Evolutionary conservation across 2,797 vertebrate genomes (phyloP).

Genomic region (Rousettus madagascariensis): DNA sequence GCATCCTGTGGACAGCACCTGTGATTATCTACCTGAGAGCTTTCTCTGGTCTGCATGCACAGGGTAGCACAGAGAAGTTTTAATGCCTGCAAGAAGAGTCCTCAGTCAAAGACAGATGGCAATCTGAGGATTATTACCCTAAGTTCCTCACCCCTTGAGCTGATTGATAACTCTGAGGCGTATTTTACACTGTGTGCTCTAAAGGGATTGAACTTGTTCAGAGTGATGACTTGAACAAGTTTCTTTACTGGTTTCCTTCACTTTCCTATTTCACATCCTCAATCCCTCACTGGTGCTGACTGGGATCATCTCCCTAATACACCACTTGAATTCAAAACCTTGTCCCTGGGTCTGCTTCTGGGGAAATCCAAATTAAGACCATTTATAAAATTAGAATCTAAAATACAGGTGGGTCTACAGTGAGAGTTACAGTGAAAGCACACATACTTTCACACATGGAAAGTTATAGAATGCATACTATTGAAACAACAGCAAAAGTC

Average conservation of each 20-base stretch:
- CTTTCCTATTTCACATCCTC: neutral
- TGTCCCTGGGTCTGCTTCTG: neutral
- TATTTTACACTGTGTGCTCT: neutral
- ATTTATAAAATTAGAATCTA: neutral
- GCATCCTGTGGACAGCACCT: neutral
- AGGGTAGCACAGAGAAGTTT: neutral
- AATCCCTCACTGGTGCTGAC: neutral
- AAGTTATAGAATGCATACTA: neutral
- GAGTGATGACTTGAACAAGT: neutral
- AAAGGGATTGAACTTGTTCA: neutral
- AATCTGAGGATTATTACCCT: neutral
- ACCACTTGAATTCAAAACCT: neutral
- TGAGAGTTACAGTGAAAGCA: neutral
- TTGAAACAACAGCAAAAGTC: neutral
- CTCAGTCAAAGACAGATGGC: neutral
- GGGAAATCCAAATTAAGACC: neutral
- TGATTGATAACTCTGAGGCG: neutral
- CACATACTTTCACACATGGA: neutral
- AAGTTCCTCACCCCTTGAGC: neutral
- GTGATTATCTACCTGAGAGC: neutral
- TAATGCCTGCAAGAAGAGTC: neutral
- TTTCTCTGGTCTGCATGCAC: neutral
- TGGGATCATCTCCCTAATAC: neutral
- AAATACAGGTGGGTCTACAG: neutral
- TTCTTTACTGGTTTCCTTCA: neutral